phyloP scores from a whole-genome alignment of 2,113 vertebrate species.

The Colaptes auratus region DNA sequence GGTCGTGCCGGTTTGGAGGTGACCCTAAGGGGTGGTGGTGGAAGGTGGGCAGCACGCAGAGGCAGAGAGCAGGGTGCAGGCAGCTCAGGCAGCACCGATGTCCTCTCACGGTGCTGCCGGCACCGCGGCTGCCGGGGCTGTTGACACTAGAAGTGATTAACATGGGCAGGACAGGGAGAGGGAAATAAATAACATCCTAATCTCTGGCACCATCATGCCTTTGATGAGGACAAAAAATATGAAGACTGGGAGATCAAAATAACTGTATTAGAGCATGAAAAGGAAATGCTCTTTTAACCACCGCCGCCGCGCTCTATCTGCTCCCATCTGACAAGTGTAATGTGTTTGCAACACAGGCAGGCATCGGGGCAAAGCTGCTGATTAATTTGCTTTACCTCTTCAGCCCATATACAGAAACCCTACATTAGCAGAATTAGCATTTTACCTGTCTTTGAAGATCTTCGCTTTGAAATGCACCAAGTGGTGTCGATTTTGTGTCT shows the following conservation, averaged over 20 bases:
- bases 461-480: conserved; percentile 72
- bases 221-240: conserved; percentile 73
- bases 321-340: conserved; percentile 70
- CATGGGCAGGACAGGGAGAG: conserved; percentile 23
- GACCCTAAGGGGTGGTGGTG: not conserved
- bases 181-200: conserved; percentile 62
- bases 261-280: conserved; percentile 61
- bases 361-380: conserved; percentile 58
- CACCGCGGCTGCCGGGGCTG: not conserved
- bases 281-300: conserved; percentile 66
- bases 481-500: conserved; percentile 29
- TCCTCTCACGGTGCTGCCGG: not conserved
- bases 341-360: conserved; percentile 65
- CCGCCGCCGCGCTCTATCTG: conserved; percentile 54
- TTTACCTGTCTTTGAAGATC: conserved; percentile 77
- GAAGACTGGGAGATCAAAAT: conserved; percentile 69
- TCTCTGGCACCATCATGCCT: conserved; percentile 58
- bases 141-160: conserved; percentile 62
- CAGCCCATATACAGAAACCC: conserved; percentile 72
- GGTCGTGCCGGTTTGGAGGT: not conserved
- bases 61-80: not conserved
- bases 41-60: not conserved
- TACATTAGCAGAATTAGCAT: conserved; percentile 71
- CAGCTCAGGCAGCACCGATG: not conserved
- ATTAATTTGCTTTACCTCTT: conserved; percentile 73